phyloP scores from a whole-genome alignment of 2,888 invertebrate genomes.

The Metopia argyrocephala region DNA sequence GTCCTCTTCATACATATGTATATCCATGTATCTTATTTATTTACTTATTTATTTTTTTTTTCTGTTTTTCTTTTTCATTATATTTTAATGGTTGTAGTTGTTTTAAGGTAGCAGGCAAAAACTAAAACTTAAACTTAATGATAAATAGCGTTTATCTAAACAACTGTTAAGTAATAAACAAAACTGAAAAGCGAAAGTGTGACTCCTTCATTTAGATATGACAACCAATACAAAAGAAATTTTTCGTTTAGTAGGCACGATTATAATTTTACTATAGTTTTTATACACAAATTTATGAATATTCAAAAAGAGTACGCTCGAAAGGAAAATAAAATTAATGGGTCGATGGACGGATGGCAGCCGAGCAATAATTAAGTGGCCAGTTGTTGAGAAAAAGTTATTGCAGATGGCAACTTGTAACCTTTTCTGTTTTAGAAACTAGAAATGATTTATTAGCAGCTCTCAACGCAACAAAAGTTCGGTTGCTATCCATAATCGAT shows the following conservation, averaged over 20 bases:
- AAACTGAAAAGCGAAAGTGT: conserved; percentile 34
- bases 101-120: conserved; percentile 2
- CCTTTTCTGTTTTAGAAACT: too few species aligned
- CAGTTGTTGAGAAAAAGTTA: too few species aligned
- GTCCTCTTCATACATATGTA: conserved; percentile 11
- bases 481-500: too few species aligned
- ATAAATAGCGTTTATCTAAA: conserved; percentile 61
- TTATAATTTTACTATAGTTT: not conserved
- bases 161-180: conserved; percentile 29
- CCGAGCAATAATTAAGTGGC: too few species aligned
- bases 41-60: not conserved
- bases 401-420: too few species aligned
- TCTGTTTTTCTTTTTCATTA: conserved; percentile 9
- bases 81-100: conserved; percentile 36
- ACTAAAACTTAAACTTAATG: conserved; percentile 42
- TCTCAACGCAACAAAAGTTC: too few species aligned
- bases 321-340: too few species aligned
- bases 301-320: conserved; percentile 28
- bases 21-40: conserved; percentile 29
- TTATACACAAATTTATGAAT: conserved; percentile 30
- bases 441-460: too few species aligned
- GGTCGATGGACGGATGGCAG: too few species aligned
- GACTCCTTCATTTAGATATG: conserved; percentile 59
- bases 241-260: too few species aligned
- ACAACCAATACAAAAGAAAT: conserved; percentile 36